Evolutionary conservation across 2,113 vertebrate species (phyloP).

Genomic region (Istiophorus platypterus): DNA sequence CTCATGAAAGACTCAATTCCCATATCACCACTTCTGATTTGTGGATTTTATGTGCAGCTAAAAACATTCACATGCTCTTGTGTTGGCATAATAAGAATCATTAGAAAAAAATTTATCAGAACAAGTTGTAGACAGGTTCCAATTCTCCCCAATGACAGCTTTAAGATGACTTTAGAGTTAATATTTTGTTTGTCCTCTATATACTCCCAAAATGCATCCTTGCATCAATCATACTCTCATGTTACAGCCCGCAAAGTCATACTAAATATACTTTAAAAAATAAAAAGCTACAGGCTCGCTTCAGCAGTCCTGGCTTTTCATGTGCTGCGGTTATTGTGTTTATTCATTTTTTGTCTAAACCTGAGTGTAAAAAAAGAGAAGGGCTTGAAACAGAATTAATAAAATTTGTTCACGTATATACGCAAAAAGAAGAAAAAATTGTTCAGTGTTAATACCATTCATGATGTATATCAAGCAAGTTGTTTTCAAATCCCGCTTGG

Average conservation of each 20-base stretch:
- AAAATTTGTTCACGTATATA: slow-evolving; percentile 22
- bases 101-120: too few species aligned
- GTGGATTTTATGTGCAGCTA: background rate
- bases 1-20: slow-evolving; percentile 22
- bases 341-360: background rate
- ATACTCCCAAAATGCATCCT: background rate
- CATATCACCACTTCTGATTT: slow-evolving; percentile 7
- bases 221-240: background rate
- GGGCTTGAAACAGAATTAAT: background rate
- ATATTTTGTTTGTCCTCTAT: background rate
- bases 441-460: slow-evolving; percentile 45
- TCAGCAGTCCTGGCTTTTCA: background rate
- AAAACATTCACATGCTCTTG: background rate
- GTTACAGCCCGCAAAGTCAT: background rate
- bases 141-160: background rate
- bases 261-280: background rate
- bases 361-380: background rate
- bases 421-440: slow-evolving; percentile 29
- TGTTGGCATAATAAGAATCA: background rate
- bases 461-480: slow-evolving; percentile 35
- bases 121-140: background rate
- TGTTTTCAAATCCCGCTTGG: slow-evolving; percentile 52
- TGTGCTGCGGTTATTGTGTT: background rate
- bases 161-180: slow-evolving; percentile 12
- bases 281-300: background rate